Evolutionary conservation across 2,797 vertebrate genomes (phyloP), one percentile per base, ranked within the genome.

Genomic region (Agapornis canus): DNA sequence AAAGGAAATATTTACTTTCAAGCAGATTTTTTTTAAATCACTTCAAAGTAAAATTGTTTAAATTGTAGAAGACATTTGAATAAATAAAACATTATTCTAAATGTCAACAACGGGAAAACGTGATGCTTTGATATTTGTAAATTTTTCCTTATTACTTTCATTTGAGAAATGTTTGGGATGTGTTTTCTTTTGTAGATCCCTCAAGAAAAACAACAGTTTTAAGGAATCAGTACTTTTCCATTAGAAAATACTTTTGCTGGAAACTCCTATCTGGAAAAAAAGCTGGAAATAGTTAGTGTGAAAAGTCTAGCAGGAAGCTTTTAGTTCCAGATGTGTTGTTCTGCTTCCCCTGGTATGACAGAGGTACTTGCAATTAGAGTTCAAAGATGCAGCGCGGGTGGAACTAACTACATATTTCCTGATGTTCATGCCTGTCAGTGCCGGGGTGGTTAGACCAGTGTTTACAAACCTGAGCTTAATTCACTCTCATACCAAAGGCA

Each of bases 301-400:
- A 61, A 51, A 95, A 85, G 39, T 78, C 78, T 69, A 77, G 32
- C 49, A 82, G 86, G 65, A 93, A 93, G 60, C 27, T 91, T 92
- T 91, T 82, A 31, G 40, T 92, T 91, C 90, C 79, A 94, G 84
- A 93, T 85, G 71, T 93, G 48, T 12, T 89, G 47, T 56, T 92
- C 35, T 87, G 29, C 29, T 82, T 89, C 31, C 61, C 49, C 69
- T 89, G 69, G 26, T 75, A 89, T 25, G 76, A 72, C 79, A 86
- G 71, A 84, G 43, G 71, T 78, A 61, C 57, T 83, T 84, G 75
- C 35, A 92, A 88, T 71, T 81, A 35, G 85, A 91, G 72, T 66
- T 92, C 76, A 88, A 87, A 95, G 86, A 85, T 56, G 78, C 75
- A 64, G 52, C 0, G 0, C 17, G 0, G 0, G 45, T 92, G 76